Conservation (phyloP, 2,113 vertebrate genomes). For the Siniperca knerii region DNA sequence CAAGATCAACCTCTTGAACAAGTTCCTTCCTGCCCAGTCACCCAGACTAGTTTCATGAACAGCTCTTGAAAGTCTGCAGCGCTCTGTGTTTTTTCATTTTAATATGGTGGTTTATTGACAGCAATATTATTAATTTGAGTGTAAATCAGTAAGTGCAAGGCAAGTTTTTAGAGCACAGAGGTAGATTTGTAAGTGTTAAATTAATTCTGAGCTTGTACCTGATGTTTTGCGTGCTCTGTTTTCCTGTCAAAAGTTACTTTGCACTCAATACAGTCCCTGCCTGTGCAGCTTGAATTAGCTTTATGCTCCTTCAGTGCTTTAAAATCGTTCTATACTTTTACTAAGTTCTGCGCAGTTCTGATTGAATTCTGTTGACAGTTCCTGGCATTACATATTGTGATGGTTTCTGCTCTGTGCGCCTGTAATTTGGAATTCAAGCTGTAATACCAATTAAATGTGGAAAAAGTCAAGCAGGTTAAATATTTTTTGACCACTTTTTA, state of each 20-base stretch:
- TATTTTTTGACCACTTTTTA: not conserved
- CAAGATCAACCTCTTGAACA: not conserved
- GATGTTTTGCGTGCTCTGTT: not conserved
- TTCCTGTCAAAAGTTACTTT: not conserved
- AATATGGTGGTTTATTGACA: not conserved
- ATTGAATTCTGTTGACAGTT: not conserved
- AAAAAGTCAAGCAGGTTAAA: not conserved
- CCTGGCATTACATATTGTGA: not conserved
- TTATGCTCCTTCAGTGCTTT: not conserved
- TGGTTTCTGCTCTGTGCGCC: not conserved
- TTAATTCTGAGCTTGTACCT: not conserved
- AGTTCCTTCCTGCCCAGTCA: not conserved
- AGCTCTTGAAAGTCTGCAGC: not conserved
- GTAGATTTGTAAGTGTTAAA: not conserved
- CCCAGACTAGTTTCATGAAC: no score
- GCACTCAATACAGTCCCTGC: not conserved
- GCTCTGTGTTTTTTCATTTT: not conserved
- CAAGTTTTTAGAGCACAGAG: not conserved
- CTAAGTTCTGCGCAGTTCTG: not conserved
- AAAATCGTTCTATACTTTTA: not conserved
- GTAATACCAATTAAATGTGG: not conserved
- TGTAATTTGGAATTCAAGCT: not conserved
- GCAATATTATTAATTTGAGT: not conserved
- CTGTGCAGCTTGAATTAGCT: not conserved
- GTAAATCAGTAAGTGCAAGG: not conserved